A percentile compares a stretch with the other conserved stretches of the same genome.
phyloP scores from a whole-genome alignment of 2,888 invertebrate genomes.

The Stramonita haemastoma region DNA sequence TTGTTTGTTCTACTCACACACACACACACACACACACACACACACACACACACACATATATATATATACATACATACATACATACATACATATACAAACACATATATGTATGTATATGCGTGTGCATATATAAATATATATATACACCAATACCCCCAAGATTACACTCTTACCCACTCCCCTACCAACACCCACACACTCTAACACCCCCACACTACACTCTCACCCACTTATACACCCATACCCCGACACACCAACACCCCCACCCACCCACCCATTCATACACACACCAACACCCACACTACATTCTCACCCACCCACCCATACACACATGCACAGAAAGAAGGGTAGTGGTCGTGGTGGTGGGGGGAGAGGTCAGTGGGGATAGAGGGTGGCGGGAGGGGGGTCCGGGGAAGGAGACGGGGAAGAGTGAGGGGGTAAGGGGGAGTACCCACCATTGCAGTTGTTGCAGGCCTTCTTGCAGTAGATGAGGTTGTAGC shows the following conservation, averaged over 20 bases:
- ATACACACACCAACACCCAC: not conserved
- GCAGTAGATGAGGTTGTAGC: slow-evolving; percentile 58
- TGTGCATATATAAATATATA: no score
- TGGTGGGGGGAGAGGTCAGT: no score
- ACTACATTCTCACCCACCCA: not conserved
- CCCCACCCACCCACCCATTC: not conserved
- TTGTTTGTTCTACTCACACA: not conserved
- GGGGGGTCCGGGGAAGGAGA: no score
- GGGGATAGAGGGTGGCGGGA: no score
- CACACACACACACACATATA: slow-evolving; percentile 5
- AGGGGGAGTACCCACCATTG: slow-evolving; percentile 45
- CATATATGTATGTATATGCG: not conserved
- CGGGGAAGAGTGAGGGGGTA: no score
- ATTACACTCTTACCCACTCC: not conserved
- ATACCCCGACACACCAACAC: not conserved
- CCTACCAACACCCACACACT: not conserved
- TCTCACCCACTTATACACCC: not conserved
- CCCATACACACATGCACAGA: not conserved
- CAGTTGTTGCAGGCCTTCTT: slow-evolving; percentile 59
- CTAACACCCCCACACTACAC: not conserved
- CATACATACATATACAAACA: not conserved
- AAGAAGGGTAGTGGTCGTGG: no score
- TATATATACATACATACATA: slow-evolving; percentile 14
- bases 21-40: slow-evolving; percentile 13
- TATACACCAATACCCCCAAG: not conserved